phyloP scores from a whole-genome alignment of 2,888 invertebrate species.

The Dorcus hopei region DNA sequence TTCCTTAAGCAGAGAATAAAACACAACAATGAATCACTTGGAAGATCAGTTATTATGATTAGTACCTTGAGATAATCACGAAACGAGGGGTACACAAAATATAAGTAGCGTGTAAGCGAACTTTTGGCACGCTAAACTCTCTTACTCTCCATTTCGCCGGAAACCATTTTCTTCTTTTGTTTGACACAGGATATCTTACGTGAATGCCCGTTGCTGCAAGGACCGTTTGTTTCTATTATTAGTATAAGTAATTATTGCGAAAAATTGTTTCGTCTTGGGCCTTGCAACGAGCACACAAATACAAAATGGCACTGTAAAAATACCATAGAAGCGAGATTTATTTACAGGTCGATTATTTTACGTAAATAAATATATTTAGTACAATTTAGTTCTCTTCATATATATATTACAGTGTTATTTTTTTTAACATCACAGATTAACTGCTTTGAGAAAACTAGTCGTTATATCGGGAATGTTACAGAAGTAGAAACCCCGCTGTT shows the following conservation, averaged over 20 bases:
- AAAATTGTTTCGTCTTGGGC: neutral
- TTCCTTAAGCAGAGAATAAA: no score
- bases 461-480: neutral
- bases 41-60: neutral
- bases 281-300: slow-evolving; percentile 11
- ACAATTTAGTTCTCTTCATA: slow-evolving; percentile 10
- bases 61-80: neutral
- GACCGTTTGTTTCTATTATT: no score
- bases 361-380: slow-evolving; percentile 26
- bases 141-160: no score
- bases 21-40: neutral
- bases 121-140: slow-evolving; percentile 12
- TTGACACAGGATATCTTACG: slow-evolving; percentile 16
- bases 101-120: neutral
- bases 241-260: neutral
- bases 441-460: slow-evolving; percentile 1
- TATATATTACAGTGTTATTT: slow-evolving; percentile 14
- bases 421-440: slow-evolving; percentile 18
- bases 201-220: no score
- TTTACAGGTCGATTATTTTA: slow-evolving; percentile 21
- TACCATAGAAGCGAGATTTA: slow-evolving; percentile 30
- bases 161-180: neutral
- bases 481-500: neutral
- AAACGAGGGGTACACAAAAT: neutral
- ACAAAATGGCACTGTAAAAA: slow-evolving; percentile 38